These are phyloP conservation scores for Tricholaema leucomelas DNA, from an alignment of 2,113 vertebrate genomes.

Conservation along the genomic window DNA sequence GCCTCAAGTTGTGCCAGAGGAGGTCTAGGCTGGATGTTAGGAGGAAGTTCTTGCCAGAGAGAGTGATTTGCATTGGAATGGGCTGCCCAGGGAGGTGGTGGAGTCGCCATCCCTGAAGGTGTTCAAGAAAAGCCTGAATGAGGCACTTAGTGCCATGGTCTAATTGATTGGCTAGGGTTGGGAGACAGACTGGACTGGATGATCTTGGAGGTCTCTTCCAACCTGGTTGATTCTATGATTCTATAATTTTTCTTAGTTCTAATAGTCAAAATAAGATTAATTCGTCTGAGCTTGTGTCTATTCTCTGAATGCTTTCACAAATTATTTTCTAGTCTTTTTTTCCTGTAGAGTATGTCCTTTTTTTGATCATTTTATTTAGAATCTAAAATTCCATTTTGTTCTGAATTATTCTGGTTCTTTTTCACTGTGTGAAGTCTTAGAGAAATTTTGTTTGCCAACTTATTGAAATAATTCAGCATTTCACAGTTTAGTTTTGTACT, in stretches of 20 bases:
- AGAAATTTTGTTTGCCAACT: neutral
- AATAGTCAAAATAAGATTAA: neutral
- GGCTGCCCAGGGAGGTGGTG: too few relatives aligned
- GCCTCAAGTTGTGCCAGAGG: too few relatives aligned
- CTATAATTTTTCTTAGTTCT: neutral
- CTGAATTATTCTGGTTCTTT: neutral
- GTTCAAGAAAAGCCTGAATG: too few relatives aligned
- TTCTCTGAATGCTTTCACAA: neutral
- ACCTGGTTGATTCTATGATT: too few relatives aligned
- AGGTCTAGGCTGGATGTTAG: too few relatives aligned
- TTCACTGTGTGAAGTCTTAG: neutral
- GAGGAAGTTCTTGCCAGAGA: too few relatives aligned
- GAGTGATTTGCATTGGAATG: too few relatives aligned
- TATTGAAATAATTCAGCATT: neutral
- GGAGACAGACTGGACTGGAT: too few relatives aligned
- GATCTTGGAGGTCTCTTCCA: too few relatives aligned
- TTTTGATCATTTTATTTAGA: neutral
- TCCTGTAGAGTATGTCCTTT: neutral
- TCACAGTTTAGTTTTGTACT: neutral
- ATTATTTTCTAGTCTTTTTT: neutral
- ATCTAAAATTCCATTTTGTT: neutral
- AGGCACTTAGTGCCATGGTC: too few relatives aligned
- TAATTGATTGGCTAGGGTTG: too few relatives aligned
- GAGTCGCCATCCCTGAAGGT: too few relatives aligned
- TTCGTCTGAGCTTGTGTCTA: neutral